Base-by-base conservation (phyloP, 1,140 invertebrate species). In the Ctenoplectra terminalis region DNA sequence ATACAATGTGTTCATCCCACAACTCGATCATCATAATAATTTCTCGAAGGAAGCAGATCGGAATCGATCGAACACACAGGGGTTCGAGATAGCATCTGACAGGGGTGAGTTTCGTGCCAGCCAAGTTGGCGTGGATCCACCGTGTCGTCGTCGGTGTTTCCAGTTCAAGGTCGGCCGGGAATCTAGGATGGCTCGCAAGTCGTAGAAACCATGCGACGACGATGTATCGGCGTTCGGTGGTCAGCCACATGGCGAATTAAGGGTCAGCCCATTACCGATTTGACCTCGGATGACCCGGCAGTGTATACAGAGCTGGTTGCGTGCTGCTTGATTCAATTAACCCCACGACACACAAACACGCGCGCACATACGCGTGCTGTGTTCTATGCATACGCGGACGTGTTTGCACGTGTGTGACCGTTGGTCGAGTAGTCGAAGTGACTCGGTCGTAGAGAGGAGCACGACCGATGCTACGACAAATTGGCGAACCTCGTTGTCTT, bases 291-390 rank as follows among this genome's bases (percentile, higher is more conserved):
- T 91, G 90, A 92, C 90, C 91, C 90, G 83, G 81, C 82, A 90
- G 82, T 90, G 84, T 91, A 90, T 87, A 87, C 86, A 88, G 87
- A 91, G 88, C 87, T 86, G 87, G 70, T 92, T 91, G 91, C 91
- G 88, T 91, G 90, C 84, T 81, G 87, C 83, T 92, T 92, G 90
- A 92, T 92, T 91, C 91, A 91, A 92, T 92, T 91, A 91, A 90
- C 86, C 88, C 85, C 85, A 87, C 90, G 82, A 90, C 86, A 87
- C 83, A 89, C 84, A 78, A 85, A 88, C 71, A 87, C 82, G 75
- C 82, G 37, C 61, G 63, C 66, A 72, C 67, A 71, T 63, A 69
- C 48, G 46, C 71, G 37, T 34, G 20, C 31, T 5, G 34, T 43
- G n/a, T 5, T 70, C 58, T 72, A 31, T 75, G 66, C 58, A 76